phyloP scores from a whole-genome alignment of 2,888 invertebrate species.

The Luperina nickerlii region DNA sequence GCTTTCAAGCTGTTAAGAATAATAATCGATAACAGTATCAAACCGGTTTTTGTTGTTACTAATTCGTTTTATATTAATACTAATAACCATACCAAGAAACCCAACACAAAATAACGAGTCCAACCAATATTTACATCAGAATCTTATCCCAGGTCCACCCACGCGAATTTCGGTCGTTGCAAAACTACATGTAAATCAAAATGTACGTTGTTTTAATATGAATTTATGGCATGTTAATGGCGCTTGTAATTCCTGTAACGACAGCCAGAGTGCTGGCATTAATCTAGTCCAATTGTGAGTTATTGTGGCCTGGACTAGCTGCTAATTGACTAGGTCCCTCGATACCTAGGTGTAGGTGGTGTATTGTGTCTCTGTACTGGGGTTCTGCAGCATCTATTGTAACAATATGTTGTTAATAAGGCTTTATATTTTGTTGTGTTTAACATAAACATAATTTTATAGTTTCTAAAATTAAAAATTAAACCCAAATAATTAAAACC shows the following conservation, averaged over 20 bases:
- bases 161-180: slow-evolving; percentile 54
- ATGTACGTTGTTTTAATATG: slow-evolving; percentile 64
- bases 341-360: slow-evolving; percentile 32
- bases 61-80: not conserved
- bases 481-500: not conserved
- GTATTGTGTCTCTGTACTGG: slow-evolving; percentile 14
- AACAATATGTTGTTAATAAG: not conserved
- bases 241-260: slow-evolving; percentile 63
- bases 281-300: slow-evolving; percentile 71
- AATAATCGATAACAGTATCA: not conserved
- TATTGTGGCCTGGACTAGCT: slow-evolving; percentile 61
- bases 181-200: slow-evolving; percentile 64
- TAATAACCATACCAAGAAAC: slow-evolving; percentile 9
- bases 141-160: slow-evolving; percentile 49
- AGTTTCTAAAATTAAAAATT: not conserved
- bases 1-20: not conserved
- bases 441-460: not conserved
- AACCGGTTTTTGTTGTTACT: not conserved
- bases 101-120: slow-evolving; percentile 29
- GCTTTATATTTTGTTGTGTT: not conserved
- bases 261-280: slow-evolving; percentile 57
- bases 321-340: slow-evolving; percentile 56
- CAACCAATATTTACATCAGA: slow-evolving; percentile 49
- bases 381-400: not conserved
- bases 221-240: slow-evolving; percentile 69